Conservation (phyloP, 2,797 vertebrate species). For the Eleutherodactylus coqui region DNA sequence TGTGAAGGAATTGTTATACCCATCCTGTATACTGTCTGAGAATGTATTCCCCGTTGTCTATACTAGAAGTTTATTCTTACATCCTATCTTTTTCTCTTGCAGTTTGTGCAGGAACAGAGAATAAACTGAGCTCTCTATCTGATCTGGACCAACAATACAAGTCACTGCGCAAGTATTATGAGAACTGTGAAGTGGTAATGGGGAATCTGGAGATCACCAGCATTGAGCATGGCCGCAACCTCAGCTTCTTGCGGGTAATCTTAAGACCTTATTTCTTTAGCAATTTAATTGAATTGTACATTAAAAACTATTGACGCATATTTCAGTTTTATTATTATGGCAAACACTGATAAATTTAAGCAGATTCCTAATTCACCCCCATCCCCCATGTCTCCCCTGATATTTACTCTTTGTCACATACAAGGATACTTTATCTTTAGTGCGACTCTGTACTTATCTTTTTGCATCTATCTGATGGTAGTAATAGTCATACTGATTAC, state of each 20-base stretch:
- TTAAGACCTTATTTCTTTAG: background rate
- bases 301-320: background rate
- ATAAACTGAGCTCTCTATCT: conserved; percentile 95
- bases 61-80: background rate
- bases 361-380: background rate
- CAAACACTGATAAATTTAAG: background rate
- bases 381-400: background rate
- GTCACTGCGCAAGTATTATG: conserved; percentile 93
- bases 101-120: conserved; percentile 96
- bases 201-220: conserved; percentile 98
- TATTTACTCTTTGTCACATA: too few relatives aligned
- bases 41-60: background rate
- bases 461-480: too few relatives aligned
- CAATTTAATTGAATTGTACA: background rate
- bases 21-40: background rate
- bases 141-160: conserved; percentile 97
- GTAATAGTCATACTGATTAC: too few relatives aligned
- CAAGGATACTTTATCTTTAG: too few relatives aligned
- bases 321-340: background rate
- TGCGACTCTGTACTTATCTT: too few relatives aligned
- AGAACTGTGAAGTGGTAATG: conserved; percentile 98
- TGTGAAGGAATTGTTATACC: background rate
- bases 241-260: conserved; percentile 93
- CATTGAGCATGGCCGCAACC: conserved; percentile 93
- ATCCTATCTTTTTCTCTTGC: conserved; percentile 64